phyloP scores from a whole-genome alignment of 2,113 vertebrate species.

The Phaethon lepturus region DNA sequence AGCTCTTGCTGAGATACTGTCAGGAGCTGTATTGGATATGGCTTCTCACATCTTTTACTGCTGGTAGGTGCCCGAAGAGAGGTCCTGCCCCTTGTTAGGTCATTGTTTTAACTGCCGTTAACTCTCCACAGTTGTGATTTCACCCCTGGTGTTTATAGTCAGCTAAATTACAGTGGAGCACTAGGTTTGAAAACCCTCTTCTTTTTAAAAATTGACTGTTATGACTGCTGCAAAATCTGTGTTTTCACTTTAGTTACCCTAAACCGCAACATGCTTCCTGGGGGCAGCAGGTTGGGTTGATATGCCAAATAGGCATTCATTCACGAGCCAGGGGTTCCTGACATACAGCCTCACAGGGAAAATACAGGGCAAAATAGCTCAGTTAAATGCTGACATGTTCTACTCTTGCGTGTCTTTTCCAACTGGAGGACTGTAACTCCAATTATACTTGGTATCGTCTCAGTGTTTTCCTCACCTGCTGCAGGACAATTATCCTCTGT shows the following conservation, averaged over 20 bases:
- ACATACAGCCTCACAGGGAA: background rate
- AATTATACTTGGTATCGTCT: accelerated
- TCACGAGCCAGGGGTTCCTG: background rate
- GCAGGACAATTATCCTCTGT: background rate
- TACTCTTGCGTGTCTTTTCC: background rate
- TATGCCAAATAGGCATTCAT: background rate
- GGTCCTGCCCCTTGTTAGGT: background rate
- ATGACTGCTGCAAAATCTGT: background rate
- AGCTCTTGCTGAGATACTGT: background rate
- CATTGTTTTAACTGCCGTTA: background rate
- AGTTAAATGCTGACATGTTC: background rate
- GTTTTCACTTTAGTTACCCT: background rate
- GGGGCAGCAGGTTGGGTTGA: background rate
- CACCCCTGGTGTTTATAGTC: background rate
- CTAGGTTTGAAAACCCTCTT: background rate
- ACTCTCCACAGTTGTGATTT: background rate
- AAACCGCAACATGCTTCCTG: background rate
- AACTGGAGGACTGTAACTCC: background rate
- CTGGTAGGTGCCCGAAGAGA: background rate
- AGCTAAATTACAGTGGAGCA: background rate
- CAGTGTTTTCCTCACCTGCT: background rate
- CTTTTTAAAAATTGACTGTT: background rate
- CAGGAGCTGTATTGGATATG: background rate
- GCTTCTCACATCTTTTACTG: background rate
- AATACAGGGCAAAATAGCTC: background rate